Evolutionary conservation across 1,140 invertebrate species (phyloP), one percentile per base, ranked within the genome.

Genomic region (Papilio xuthus): DNA sequence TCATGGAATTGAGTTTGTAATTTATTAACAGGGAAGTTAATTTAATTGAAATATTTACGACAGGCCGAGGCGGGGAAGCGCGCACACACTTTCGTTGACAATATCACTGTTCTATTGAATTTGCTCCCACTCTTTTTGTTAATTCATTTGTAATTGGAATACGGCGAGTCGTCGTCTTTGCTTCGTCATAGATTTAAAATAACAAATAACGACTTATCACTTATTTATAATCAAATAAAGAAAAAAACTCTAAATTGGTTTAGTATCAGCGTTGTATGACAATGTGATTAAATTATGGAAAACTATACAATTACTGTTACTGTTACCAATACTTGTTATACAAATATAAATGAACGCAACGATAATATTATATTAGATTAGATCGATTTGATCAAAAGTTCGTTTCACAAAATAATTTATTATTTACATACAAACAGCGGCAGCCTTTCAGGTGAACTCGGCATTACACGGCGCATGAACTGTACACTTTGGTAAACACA

Each of bases 11-110:
- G 53, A 56, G 53, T 56, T 56, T 56, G 53, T 56, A 56, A 56
- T 56, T 56, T 56, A 56, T 56, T 8, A 56, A 56, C 20, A 23
- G 53, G 53, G 10, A 56, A 56, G n/a, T 56, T 56, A 56, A 56
- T 20, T 56, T 56, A 56, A 56, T 56, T 56, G 18, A 56, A 56
- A 56, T 56, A 56, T 56, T 56, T 20, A 23, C 9, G 20, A 18
- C 20, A 20, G 53, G 10, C 53, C 53, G 7, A 56, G 53, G n/a
- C 20, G n/a, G n/a, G 53, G 15, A n/a, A 18, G 6, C 18, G 3
- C n/a, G 13, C 20, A 10, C n/a, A 23, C n/a, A 18, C 8, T 18
- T 23, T 56, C 18, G 53, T 20, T 56, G 44, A 56, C 53, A 12
- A 56, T 56, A 56, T 23, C 9, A 23, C 2, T 18, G n/a, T 56